Conservation (phyloP, 2,113 vertebrate genomes). For the Ramphastos sulfuratus region DNA sequence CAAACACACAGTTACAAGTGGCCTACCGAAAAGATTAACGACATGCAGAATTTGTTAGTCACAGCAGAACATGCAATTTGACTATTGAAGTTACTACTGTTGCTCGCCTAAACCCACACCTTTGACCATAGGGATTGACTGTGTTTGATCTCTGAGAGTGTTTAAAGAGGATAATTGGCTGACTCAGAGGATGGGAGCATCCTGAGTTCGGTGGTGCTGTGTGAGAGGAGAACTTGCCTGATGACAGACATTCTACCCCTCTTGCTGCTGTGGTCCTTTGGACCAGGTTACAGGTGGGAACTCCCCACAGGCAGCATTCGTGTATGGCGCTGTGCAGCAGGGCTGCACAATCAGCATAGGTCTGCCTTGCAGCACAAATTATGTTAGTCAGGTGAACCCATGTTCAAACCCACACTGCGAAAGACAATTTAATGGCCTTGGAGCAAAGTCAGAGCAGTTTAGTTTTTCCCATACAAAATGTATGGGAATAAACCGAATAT, state of each 20-base stretch:
- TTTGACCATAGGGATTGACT: background rate
- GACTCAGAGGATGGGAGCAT: background rate
- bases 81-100: background rate
- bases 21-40: slow-evolving; percentile 35
- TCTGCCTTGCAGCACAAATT: background rate
- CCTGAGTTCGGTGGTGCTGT: background rate
- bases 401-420: background rate
- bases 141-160: slow-evolving; percentile 17
- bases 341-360: background rate
- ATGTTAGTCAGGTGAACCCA: background rate
- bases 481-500: slow-evolving; percentile 43
- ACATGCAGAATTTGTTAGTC: slow-evolving; percentile 36
- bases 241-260: background rate
- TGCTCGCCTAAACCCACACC: slow-evolving; percentile 10
- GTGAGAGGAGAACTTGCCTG: slow-evolving; percentile 10
- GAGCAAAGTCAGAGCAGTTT: background rate
- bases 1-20: background rate
- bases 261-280: background rate
- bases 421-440: background rate
- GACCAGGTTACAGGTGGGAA: background rate
- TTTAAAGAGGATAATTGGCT: slow-evolving; percentile 29
- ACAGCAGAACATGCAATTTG: slow-evolving; percentile 7
- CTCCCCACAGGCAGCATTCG: background rate
- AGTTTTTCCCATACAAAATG: slow-evolving; percentile 10
- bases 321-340: background rate